Evolutionary conservation across 1,140 invertebrate genomes (phyloP), one percentile per base, ranked within the genome.

Genomic region (Bombus consobrinus): DNA sequence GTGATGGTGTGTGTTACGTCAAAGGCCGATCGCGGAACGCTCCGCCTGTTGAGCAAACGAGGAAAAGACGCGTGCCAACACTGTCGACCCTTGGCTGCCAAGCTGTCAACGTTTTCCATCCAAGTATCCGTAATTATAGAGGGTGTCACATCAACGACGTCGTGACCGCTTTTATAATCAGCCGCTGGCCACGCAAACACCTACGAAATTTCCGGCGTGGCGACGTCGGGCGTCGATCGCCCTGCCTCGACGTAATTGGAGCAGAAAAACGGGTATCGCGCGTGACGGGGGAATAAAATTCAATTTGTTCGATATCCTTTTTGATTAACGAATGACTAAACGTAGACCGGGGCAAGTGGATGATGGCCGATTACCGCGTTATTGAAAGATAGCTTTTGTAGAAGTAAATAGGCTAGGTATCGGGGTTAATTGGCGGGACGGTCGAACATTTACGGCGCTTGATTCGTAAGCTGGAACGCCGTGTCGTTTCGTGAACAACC

Each of bases 111-210:
- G 82, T 88, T 92, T 91, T 91, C 90, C 85, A 81, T 90, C 89
- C 92, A 93, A 93, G 94, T 93, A 93, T 92, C 93, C 89, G 88
- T 91, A 92, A 93, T 93, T 92, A 91, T 89, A 87, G 83, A 85
- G 81, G 41, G 79, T 87, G 64, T 28, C 28, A 5, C 72, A 34
- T 43, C n/a, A 34, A 25, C 62, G 39, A 32, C 41, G 41, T 69
- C 75, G 87, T 62, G 71, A 78, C 89, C 81, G 62, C 91, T 91
- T 91, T 81, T 76, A 85, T 91, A 91, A 91, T 91, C 87, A 86
- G 75, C 28, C 25, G 53, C 28, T 64, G 80, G 68, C 47, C 71
- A 22, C 32, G 32, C 66, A 91, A 91, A 89, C 73, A 81, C 53
- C 32, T 25, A 47, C 83, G 84, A 71, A 74, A 89, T 62, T 73